Percentiles rank a stretch among this genome's conserved stretches.
Conservation (phyloP, 2,113 vertebrate species). For the Stegostoma tigrinum region DNA sequence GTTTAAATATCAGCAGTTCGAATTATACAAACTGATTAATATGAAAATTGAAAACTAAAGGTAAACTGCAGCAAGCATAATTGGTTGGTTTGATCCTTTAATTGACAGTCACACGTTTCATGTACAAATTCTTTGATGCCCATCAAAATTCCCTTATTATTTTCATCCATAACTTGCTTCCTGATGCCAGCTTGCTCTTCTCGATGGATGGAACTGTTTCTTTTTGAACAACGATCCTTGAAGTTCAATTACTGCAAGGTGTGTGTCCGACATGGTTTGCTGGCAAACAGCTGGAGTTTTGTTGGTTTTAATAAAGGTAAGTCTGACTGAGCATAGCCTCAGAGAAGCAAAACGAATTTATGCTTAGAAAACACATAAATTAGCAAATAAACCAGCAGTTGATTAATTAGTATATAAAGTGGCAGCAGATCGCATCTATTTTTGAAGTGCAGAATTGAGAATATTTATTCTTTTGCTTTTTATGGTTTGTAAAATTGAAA, state of each 20-base stretch:
- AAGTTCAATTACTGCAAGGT: not conserved
- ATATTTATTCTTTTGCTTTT: not conserved
- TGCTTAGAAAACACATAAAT: not conserved
- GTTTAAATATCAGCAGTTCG: not conserved
- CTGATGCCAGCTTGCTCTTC: not conserved
- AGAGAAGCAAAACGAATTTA: not conserved
- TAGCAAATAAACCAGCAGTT: not conserved
- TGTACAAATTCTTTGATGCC: not conserved
- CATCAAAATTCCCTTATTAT: not conserved
- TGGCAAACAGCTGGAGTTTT: not conserved
- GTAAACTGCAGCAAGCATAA: not conserved
- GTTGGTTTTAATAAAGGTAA: not conserved
- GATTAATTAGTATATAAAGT: not conserved
- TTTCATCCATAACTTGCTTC: not conserved
- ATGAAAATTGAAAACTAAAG: not conserved
- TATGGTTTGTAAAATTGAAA: not conserved
- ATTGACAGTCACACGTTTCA: not conserved
- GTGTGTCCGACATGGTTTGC: not conserved
- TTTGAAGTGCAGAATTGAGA: not conserved
- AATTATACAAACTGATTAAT: constrained; percentile 21
- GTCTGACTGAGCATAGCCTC: not conserved
- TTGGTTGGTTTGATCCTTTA: not conserved
- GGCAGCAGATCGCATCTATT: not conserved
- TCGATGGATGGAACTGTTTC: not conserved
- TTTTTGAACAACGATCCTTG: not conserved